These are phyloP conservation scores for Byasa hedistus DNA, from an alignment of 2,888 invertebrate genomes.

Conservation along the genomic window DNA sequence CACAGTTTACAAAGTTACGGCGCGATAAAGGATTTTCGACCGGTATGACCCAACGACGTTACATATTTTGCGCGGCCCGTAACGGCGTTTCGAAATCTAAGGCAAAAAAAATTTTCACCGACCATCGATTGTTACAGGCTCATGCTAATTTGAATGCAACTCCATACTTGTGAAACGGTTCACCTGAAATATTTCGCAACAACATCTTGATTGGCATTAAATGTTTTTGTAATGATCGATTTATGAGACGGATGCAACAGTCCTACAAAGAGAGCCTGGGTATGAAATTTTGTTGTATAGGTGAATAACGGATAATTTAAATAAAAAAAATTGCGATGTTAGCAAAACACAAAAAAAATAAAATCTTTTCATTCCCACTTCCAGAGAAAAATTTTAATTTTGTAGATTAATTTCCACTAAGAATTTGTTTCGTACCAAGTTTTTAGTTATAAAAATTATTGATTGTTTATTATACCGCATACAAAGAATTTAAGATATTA, in stretches of 20 bases:
- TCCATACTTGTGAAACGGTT: slow-evolving; percentile 45
- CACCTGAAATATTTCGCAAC: slow-evolving; percentile 41
- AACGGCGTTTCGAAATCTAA: slow-evolving; percentile 62
- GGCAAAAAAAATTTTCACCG: slow-evolving; percentile 51
- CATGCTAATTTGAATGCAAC: slow-evolving; percentile 67
- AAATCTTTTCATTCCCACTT: no score
- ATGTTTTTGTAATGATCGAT: slow-evolving; percentile 11
- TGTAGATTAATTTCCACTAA: no score
- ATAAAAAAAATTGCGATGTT: no score
- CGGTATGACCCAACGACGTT: slow-evolving; percentile 67
- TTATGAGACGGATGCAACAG: background rate
- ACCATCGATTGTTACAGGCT: slow-evolving; percentile 58
- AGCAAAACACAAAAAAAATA: no score
- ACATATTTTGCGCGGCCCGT: slow-evolving; percentile 70
- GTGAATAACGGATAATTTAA: no score
- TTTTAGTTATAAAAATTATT: no score
- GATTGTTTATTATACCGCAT: no score
- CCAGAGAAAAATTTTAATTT: no score
- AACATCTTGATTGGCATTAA: slow-evolving; percentile 26
- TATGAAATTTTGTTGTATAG: background rate
- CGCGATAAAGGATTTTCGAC: slow-evolving; percentile 55
- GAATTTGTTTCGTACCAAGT: no score
- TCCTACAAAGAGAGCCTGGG: background rate
- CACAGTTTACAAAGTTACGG: slow-evolving; percentile 30
- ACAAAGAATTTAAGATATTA: no score